phyloP scores from a whole-genome alignment of 2,888 invertebrate genomes.

The Peribatodes rhomboidaria region DNA sequence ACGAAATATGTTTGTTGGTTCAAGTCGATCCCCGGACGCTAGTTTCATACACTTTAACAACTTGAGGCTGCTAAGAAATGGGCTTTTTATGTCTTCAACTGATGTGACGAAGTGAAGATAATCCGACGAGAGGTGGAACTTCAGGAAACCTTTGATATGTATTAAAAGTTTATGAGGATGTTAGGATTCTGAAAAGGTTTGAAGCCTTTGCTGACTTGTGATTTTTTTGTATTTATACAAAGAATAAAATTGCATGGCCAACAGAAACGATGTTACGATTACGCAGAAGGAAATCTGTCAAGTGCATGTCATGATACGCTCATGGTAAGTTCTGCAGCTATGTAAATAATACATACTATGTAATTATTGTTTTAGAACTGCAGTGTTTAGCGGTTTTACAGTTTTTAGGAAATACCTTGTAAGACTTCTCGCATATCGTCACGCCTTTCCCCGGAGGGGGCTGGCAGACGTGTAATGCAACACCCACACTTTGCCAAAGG shows the following conservation, averaged over 20 bases:
- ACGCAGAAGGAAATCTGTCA: too few relatives aligned
- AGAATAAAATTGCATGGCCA: background rate
- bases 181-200: constrained; percentile 33
- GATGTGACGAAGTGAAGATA: constrained; percentile 41
- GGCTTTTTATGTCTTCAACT: constrained; percentile 38
- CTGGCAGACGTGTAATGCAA: too few relatives aligned
- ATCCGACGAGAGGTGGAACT: constrained; percentile 37
- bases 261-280: too few relatives aligned
- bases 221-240: constrained; percentile 7
- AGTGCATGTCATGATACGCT: too few relatives aligned
- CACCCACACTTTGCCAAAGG: too few relatives aligned
- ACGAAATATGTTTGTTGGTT: constrained; percentile 15
- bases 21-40: constrained; percentile 32
- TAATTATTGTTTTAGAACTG: too few relatives aligned
- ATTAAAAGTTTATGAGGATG: constrained; percentile 40
- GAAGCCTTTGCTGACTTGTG: constrained; percentile 1
- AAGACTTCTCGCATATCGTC: too few relatives aligned
- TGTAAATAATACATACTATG: too few relatives aligned
- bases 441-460: too few relatives aligned
- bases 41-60: constrained; percentile 35
- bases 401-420: too few relatives aligned
- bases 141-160: constrained; percentile 33
- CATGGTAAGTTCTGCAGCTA: too few relatives aligned
- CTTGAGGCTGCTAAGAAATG: constrained; percentile 34
- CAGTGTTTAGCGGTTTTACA: too few relatives aligned